A percentile compares a stretch with the other conserved stretches of the same genome.
Conservation (phyloP, 2,888 invertebrate species). For the Cephonodes hylas region DNA sequence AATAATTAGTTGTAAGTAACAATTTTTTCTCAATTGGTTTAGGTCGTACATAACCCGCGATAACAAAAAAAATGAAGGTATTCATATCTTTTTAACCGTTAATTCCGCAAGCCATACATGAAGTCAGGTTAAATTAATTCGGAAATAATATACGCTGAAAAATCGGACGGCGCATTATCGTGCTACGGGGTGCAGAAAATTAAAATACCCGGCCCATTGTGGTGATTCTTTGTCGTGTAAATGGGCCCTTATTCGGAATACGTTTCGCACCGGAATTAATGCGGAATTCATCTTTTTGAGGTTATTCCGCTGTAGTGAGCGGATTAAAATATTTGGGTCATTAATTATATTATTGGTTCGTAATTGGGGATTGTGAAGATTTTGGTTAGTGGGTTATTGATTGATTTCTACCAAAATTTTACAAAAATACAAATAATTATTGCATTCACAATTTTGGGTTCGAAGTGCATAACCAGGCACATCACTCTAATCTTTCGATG, state of each 20-base stretch:
- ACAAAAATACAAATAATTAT: no score
- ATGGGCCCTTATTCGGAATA: slow-evolving; percentile 27
- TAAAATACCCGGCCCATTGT: slow-evolving; percentile 42
- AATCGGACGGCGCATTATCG: slow-evolving; percentile 28
- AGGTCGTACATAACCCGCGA: no score
- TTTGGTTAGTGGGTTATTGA: background rate
- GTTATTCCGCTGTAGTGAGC: background rate
- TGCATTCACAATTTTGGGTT: no score
- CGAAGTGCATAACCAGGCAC: no score
- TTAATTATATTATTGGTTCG: background rate
- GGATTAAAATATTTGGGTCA: background rate
- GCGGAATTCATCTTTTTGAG: background rate
- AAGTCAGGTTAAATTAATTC: slow-evolving; percentile 5
- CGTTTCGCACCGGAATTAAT: slow-evolving; percentile 46
- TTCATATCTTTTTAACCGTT: background rate
- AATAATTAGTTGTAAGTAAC: no score
- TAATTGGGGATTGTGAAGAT: background rate
- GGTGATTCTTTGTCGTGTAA: slow-evolving; percentile 38
- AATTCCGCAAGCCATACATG: background rate
- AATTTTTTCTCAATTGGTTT: no score
- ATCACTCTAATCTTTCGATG: no score
- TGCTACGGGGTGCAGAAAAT: slow-evolving; percentile 42
- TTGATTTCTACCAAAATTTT: no score
- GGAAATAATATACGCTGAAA: slow-evolving; percentile 6
- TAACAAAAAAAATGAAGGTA: no score